Base-by-base conservation (phyloP, 2,888 invertebrate species). In the Limnephilus rhombicus region DNA sequence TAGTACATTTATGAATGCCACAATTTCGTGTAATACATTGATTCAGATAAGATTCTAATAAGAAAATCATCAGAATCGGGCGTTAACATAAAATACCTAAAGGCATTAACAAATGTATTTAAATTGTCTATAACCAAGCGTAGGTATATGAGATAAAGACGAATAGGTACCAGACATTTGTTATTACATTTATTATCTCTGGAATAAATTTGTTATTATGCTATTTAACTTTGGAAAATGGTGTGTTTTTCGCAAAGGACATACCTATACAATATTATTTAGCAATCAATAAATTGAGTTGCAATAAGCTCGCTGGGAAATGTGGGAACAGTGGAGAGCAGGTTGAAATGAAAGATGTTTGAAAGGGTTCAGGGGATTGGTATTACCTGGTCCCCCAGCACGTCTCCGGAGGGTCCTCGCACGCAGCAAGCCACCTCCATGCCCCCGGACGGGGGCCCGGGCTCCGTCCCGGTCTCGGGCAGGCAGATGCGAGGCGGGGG, bases 361-460 rank as follows among this genome's bases (percentile, higher is more conserved):
- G 9, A n/a, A 68, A n/a, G 68, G 68, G n/a, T 24, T 24, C 24
- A n/a, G n/a, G 68, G 68, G 1, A n/a, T 29, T 92, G 41, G 15
- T 83, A 45, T 91, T 89, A 92, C 93, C 93, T 93, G 93, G 88
- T 93, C 93, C 91, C 93, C 93, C 91, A 93, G 91, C 90, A 91
- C 89, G 87, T 93, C 93, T 91, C 92, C 93, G 80, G 93, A 92
- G 92, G 93, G 85, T 93, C 93, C 92, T 49, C 92, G 90, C 29
- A 92, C 92, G 92, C 93, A 92, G 90, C 93, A 92, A 83, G 93
- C 92, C n/a, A 90, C 93, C 93, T 93, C 93, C 93, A 93, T 93
- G 90, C 93, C 93, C 93, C 87, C 45, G 82, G 68, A 68, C 34
- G 37, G 37, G 45, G 31, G 31, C 68, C 68, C 68, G 29, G 87